Conservation (phyloP, 1,140 invertebrate species). For the Scaptomyza graminum region DNA sequence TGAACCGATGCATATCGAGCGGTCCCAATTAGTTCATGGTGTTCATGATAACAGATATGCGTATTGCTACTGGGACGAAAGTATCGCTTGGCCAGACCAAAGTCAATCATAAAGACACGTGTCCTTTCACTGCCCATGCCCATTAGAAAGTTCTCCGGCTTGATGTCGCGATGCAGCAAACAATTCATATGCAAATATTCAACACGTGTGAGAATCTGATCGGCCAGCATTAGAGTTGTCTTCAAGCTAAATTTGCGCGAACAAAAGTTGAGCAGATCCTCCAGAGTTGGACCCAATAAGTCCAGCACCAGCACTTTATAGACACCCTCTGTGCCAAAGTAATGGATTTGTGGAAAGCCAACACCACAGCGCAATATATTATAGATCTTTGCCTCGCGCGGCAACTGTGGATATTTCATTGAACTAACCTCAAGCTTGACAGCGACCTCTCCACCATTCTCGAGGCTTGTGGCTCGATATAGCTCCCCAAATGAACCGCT, state of each 20-base stretch:
- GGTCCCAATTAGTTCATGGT: conserved; percentile 96
- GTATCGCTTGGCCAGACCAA: conserved; percentile 96
- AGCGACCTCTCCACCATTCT: conserved; percentile 96
- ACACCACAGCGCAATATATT: conserved; percentile 94
- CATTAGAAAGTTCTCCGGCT: conserved; percentile 98
- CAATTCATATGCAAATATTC: conserved; percentile 96
- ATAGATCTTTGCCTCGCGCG: conserved; percentile 96
- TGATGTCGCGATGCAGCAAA: conserved; percentile 96
- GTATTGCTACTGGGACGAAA: conserved; percentile 91
- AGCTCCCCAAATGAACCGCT: conserved; percentile 98
- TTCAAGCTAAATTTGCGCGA: conserved; percentile 95
- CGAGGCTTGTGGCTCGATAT: conserved; percentile 94
- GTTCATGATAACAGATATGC: conserved; percentile 94
- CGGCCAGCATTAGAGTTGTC: conserved; percentile 96
- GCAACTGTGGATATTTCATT: conserved; percentile 94
- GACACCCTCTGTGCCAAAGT: conserved; percentile 92
- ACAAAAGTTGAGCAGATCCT: conserved; percentile 97
- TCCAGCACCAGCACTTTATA: conserved; percentile 97
- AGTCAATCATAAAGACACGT: conserved; percentile 96
- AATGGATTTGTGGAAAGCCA: conserved; percentile 94
- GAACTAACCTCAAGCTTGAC: conserved; percentile 95
- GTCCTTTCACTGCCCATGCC: conserved; percentile 95
- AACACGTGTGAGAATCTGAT: conserved; percentile 93
- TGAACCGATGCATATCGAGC: conserved; percentile 97
- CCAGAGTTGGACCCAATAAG: conserved; percentile 94